Evolutionary conservation across 1,140 invertebrate genomes (phyloP).

Genomic region (Drosophila ambigua): DNA sequence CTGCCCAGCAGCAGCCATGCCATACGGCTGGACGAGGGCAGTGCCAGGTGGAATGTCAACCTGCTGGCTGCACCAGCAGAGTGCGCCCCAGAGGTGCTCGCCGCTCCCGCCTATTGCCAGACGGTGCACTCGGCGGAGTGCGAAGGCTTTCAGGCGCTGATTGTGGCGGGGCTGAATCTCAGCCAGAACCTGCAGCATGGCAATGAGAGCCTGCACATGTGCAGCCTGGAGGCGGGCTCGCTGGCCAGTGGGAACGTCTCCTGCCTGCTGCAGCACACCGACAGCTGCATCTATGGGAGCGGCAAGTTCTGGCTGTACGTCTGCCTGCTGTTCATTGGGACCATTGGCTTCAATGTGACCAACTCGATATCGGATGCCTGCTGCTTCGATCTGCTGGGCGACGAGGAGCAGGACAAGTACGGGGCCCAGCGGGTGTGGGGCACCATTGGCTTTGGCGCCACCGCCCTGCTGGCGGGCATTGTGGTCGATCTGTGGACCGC

Average conservation of each 20-base stretch:
- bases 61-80: slow-evolving; percentile 2
- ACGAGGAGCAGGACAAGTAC: slow-evolving; percentile 86
- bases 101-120: slow-evolving; percentile 28
- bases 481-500: slow-evolving; percentile 86
- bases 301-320: slow-evolving; percentile 90
- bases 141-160: slow-evolving; percentile 15
- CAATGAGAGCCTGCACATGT: slow-evolving; percentile 53
- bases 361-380: slow-evolving; percentile 92
- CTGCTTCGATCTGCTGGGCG: slow-evolving; percentile 92
- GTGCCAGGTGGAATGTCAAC: slow-evolving; percentile 36
- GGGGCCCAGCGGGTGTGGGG: slow-evolving; percentile 92
- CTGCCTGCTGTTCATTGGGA: slow-evolving; percentile 88
- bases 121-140: slow-evolving; percentile 35
- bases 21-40: slow-evolving; percentile 50
- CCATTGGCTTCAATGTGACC: slow-evolving; percentile 90
- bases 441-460: slow-evolving; percentile 89
- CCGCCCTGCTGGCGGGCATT: slow-evolving; percentile 88
- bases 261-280: slow-evolving; percentile 36
- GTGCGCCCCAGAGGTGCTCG: slow-evolving; percentile 38
- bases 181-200: slow-evolving; percentile 41
- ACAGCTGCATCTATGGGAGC: slow-evolving; percentile 85
- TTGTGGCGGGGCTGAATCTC: slow-evolving; percentile 43
- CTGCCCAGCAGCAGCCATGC: slow-evolving; percentile 84
- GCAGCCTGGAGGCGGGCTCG: slow-evolving; percentile 7
- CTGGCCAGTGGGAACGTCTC: slow-evolving; percentile 1